These are phyloP conservation scores for Micromys minutus DNA, from an alignment of 2,113 vertebrate species.

Conservation along the genomic window DNA sequence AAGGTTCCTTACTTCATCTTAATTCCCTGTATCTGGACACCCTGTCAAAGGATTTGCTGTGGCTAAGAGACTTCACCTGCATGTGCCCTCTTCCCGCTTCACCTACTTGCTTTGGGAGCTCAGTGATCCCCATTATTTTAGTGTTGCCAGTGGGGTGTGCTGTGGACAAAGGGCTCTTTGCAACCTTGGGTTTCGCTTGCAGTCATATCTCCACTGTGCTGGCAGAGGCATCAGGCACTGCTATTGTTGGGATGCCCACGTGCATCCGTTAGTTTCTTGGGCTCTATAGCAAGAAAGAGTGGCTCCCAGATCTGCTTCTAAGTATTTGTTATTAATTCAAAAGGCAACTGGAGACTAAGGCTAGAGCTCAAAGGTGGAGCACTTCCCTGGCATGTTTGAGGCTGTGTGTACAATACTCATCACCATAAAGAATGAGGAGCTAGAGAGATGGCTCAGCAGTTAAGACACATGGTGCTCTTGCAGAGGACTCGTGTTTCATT, in stretches of 20 bases:
- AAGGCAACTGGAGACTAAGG: neutral
- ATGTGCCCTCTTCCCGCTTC: neutral
- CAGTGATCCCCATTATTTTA: neutral
- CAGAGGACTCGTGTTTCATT: neutral
- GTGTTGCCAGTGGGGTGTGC: neutral
- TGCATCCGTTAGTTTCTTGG: neutral
- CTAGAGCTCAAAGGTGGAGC: neutral
- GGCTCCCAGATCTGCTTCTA: neutral
- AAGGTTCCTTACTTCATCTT: constrained; percentile 4
- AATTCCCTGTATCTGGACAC: neutral
- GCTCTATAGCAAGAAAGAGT: neutral
- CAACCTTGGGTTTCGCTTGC: neutral
- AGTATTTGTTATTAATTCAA: constrained; percentile 21
- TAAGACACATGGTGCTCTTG: neutral
- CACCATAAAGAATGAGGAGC: neutral
- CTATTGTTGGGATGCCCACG: neutral
- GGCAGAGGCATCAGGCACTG: neutral
- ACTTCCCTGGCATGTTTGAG: neutral
- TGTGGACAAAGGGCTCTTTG: neutral
- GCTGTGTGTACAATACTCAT: neutral
- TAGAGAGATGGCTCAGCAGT: no score
- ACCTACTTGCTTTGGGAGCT: neutral
- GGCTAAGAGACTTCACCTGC: neutral
- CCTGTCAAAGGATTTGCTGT: neutral
- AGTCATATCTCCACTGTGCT: neutral